phyloP scores from a whole-genome alignment of 2,888 invertebrate genomes.

The Mesorhabditis sp. region DNA sequence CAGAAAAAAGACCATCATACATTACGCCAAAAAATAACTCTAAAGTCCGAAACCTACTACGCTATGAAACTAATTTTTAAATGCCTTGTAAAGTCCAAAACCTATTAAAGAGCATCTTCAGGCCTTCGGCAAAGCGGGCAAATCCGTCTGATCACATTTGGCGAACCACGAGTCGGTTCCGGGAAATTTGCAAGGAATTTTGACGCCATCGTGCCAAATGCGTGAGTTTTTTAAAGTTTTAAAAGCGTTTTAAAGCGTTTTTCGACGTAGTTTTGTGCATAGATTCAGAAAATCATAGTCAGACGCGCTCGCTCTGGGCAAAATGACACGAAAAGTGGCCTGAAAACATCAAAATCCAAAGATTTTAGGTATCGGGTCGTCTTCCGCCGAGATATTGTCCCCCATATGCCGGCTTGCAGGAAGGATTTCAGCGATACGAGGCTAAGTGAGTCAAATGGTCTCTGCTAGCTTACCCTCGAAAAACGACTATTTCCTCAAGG shows the following conservation, averaged over 20 bases:
- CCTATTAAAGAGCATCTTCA: no score
- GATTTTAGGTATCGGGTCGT: conserved; percentile 42
- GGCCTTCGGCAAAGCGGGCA: conserved; percentile 22
- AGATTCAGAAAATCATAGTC: neutral
- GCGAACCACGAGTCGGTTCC: conserved; percentile 52
- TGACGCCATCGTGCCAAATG: conserved; percentile 39
- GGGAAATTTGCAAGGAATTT: conserved; percentile 39
- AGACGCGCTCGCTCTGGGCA: no score
- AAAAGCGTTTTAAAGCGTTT: conserved; percentile 1
- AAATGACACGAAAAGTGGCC: neutral
- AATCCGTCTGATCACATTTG: conserved; percentile 46
- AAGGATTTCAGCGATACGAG: conserved; percentile 20
- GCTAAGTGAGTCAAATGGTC: neutral
- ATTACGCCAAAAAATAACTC: no score
- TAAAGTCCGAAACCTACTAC: no score
- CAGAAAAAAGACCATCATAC: no score
- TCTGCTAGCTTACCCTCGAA: neutral
- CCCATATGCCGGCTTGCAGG: conserved; percentile 51
- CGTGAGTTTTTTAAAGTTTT: conserved; percentile 15
- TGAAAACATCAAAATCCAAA: neutral
- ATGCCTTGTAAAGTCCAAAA: no score
- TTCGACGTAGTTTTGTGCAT: neutral
- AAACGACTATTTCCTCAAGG: neutral
- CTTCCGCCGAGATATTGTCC: conserved; percentile 51
- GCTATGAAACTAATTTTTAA: no score